These are phyloP conservation scores for Eira barbara DNA, from an alignment of 2,113 vertebrate genomes.

Conservation along the genomic window DNA sequence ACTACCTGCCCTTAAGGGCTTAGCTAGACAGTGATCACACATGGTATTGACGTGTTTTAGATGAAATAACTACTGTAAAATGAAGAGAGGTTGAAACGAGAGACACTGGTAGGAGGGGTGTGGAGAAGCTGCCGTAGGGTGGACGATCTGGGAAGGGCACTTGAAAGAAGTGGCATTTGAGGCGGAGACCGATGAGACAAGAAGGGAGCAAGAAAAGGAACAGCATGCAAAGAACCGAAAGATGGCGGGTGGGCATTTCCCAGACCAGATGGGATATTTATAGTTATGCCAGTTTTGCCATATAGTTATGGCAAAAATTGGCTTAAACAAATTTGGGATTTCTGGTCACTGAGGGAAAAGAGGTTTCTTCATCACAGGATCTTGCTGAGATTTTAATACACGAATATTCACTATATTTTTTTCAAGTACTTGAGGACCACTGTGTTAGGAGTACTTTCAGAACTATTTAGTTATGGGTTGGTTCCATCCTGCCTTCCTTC, in stretches of 20 bases:
- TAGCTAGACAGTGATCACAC: background rate
- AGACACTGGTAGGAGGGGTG: background rate
- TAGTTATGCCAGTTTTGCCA: background rate
- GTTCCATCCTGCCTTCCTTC: background rate
- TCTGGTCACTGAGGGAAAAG: background rate
- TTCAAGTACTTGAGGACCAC: background rate
- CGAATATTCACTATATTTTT: background rate
- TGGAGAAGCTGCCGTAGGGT: background rate
- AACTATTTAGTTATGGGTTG: background rate
- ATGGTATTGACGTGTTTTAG: background rate
- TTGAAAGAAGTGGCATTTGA: background rate
- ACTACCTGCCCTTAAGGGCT: background rate
- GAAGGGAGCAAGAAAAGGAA: background rate
- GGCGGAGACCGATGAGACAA: background rate
- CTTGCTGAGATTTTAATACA: background rate
- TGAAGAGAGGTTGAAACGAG: background rate
- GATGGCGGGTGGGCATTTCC: too few species aligned
- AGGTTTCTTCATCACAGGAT: background rate
- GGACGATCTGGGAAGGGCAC: background rate
- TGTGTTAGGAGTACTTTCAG: background rate
- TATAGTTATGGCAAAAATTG: background rate
- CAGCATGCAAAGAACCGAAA: background rate
- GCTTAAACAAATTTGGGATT: background rate
- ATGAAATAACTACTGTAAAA: background rate
- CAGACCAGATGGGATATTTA: background rate